Base-by-base conservation (phyloP, 2,797 vertebrate genomes). In the Ptychobarbus kaznakovi region DNA sequence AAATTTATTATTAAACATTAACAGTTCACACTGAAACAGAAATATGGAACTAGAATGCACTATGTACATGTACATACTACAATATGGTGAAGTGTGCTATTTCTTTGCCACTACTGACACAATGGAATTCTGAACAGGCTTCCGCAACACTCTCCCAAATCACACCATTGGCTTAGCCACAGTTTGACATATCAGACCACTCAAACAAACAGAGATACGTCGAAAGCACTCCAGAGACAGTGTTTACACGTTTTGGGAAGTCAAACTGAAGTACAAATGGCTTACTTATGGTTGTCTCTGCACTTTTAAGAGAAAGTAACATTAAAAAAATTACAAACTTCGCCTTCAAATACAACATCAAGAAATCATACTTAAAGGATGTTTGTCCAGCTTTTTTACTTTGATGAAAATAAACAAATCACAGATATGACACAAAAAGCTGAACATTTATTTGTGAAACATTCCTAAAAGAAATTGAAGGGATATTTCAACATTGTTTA, bases 161-260 rank as follows among this genome's bases (percentile, higher is more conserved):
- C 51, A 20, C 4, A 25, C 51, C n/a, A 72, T 72, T 72, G 66
- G 66, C 13, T 58, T 3, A 70, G 66, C 3, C 46, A 58, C 15
- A 72, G 68, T 15, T 42, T 56, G 68, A 58, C 46, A 42, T 56
- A 72, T 82, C 68, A 82, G 51, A 56, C 68, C 68, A 70, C 51
- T 58, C 68, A 44, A 58, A 72, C 68, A 72, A 72, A 82, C 51
- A 28, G 32, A 42, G 68, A 58, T 72, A 72, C 28, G 72, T 81
- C 58, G 16, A 80, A 68, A 80, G 32, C 63, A 80, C 42, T 8
- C 25, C 28, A 38, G 80, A 56, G 15, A 20, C 15, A 70, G 63
- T 81, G 44, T 51, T 70, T 51, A 49, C 25, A 70, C 9, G 11
- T 25, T 58, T 81, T 58, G 1, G 8, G 2, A 75, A 53, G 73